Percentiles rank a stretch among this genome's conserved stretches.
phyloP scores from a whole-genome alignment of 1,140 invertebrate genomes.

The Mamestra configurata region DNA sequence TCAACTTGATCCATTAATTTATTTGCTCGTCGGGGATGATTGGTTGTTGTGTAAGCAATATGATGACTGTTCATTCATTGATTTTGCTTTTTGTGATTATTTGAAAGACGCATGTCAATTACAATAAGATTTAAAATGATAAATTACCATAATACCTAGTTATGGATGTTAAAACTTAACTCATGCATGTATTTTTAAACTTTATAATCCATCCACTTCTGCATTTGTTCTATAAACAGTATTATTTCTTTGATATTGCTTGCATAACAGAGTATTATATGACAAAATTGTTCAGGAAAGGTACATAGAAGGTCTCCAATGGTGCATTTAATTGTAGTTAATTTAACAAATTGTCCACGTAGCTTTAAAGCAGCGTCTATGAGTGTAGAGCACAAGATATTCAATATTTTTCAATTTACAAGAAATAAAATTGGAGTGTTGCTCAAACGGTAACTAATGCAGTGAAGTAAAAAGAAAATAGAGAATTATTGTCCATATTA shows the following conservation, averaged over 20 bases:
- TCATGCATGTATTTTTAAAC: conserved; percentile 51
- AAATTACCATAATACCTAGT: conserved; percentile 46
- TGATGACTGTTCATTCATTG: conserved; percentile 52
- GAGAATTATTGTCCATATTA: conserved; percentile 76
- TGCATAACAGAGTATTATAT: conserved; percentile 72
- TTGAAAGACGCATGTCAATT: conserved; percentile 74
- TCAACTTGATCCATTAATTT: conserved; percentile 61
- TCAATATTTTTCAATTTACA: conserved; percentile 77
- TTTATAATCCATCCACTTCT: conserved; percentile 57
- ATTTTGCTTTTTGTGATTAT: conserved; percentile 55
- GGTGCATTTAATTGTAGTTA: conserved; percentile 87
- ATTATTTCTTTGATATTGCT: conserved; percentile 77
- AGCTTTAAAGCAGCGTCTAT: conserved; percentile 83
- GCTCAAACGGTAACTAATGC: conserved; percentile 74
- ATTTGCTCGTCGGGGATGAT: conserved; percentile 62
- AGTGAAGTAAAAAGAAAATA: conserved; percentile 63
- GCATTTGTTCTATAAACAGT: conserved; percentile 55
- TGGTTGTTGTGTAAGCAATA: conserved; percentile 80
- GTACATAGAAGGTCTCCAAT: conserved; percentile 68
- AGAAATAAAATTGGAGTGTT: conserved; percentile 69
- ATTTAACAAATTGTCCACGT: conserved; percentile 84
- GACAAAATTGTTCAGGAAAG: conserved; percentile 62
- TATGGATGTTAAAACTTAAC: conserved; percentile 46
- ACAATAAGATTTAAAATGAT: conserved; percentile 59
- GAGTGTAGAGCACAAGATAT: conserved; percentile 82